Percentiles rank a stretch among this genome's conserved stretches.
Evolutionary conservation across 2,113 vertebrate genomes (phyloP).

Genomic region (Parotia lawesii): DNA sequence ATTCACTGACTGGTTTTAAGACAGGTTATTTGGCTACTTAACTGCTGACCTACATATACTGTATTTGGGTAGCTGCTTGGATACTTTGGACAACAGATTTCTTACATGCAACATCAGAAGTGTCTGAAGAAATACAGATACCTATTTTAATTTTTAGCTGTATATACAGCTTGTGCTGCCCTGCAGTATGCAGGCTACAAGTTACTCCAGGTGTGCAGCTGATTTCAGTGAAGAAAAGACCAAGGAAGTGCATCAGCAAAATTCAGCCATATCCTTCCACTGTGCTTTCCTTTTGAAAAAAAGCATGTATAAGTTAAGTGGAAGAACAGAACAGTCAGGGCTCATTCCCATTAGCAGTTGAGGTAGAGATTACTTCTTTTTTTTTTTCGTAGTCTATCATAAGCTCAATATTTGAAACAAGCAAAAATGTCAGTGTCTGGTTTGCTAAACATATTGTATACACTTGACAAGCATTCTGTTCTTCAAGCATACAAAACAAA

Average conservation of each 20-base stretch:
- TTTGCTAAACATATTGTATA: background rate
- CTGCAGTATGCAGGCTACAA: background rate
- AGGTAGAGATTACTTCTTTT: background rate
- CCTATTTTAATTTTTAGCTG: background rate
- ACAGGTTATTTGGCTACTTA: slow-evolving; percentile 18
- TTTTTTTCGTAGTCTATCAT: background rate
- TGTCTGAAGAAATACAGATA: background rate
- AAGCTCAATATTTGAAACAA: background rate
- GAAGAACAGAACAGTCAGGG: background rate
- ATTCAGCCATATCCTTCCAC: background rate
- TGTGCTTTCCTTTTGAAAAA: background rate
- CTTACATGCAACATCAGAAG: background rate
- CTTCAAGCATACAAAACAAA: background rate
- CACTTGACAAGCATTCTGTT: background rate
- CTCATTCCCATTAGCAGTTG: background rate
- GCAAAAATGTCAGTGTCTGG: background rate
- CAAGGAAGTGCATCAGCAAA: background rate
- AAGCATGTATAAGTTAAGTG: background rate
- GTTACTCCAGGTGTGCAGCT: background rate
- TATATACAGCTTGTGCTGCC: background rate
- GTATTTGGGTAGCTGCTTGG: background rate
- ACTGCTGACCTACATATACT: background rate
- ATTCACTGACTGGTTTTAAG: background rate
- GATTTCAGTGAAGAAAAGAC: background rate
- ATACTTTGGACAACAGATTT: background rate